Conservation (phyloP, 2,113 vertebrate genomes). For the Poeciliopsis turrubarensis region DNA sequence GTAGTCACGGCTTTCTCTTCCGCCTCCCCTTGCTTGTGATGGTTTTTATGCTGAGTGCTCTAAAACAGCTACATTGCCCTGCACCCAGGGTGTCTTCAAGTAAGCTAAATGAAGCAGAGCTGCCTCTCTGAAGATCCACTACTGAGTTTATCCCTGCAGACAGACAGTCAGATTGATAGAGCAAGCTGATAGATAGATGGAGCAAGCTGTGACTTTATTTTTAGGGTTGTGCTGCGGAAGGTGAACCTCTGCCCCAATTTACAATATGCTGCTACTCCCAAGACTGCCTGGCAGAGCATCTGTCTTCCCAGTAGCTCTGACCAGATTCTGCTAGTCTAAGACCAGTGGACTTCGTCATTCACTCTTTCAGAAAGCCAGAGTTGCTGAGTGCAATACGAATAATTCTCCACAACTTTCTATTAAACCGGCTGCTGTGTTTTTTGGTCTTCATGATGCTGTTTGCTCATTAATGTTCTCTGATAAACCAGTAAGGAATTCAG, state of each 20-base stretch:
- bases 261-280: too few relatives aligned
- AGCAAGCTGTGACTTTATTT: too few relatives aligned
- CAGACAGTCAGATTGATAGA: too few relatives aligned
- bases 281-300: too few relatives aligned
- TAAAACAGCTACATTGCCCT: slow-evolving; percentile 50
- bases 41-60: slow-evolving; percentile 66
- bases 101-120: slow-evolving; percentile 65
- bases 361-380: not conserved
- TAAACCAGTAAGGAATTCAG: not conserved
- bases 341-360: not conserved
- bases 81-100: slow-evolving; percentile 54
- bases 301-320: too few relatives aligned
- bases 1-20: slow-evolving; percentile 27
- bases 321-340: too few relatives aligned
- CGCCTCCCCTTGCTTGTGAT: slow-evolving; percentile 35
- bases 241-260: too few relatives aligned
- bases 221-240: too few relatives aligned
- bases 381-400: not conserved
- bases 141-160: too few relatives aligned
- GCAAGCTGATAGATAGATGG: too few relatives aligned
- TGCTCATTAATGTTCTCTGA: not conserved
- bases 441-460: not conserved
- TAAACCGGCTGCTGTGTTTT: not conserved
- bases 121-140: too few relatives aligned
- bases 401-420: too few relatives aligned